Evolutionary conservation across 2,113 vertebrate species (phyloP), one percentile per base, ranked within the genome.

Genomic region (Pteruthius melanotis): DNA sequence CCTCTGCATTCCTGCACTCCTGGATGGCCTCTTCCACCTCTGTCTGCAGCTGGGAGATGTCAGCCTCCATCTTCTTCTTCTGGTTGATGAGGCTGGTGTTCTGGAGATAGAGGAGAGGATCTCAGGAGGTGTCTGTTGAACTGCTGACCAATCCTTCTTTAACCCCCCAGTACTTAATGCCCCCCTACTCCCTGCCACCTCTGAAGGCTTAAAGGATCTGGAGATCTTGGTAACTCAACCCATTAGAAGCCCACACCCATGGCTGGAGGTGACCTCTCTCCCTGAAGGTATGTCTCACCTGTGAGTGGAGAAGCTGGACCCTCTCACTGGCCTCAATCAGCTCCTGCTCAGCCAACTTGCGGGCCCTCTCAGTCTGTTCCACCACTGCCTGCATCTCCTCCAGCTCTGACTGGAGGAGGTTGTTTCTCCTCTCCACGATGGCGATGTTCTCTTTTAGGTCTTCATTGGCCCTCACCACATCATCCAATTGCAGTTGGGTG

Each of bases 291-390:
- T 16, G 27, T 75, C 33, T 89, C 30, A 98, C 99, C 98, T 99
- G 99, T 9, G 99, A 98, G 83, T 99, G 99, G 68, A 99, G 98
- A 26, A 99, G 98, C 96, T 99, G 99, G 79, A 99, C 99, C 40
- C 99, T 98, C 95, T 99, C 99, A 1, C 96, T 98, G 90, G 98
- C 98, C 57, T 99, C 99, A 3, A 96, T 97, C 68, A 99, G 97
- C 70, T 99, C 99, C 95, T 99, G 98, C 77, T 99, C 99, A 0
- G 98, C 98, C 89, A 99, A 74, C 61, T 98, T 99, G 4, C 98
- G 98, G 2, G 97, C 98, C 15, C 98, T 91, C 20, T 99, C 99
- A 0, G 98, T 99, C 95, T 99, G 99, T 78, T 99, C 99, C 7
- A 98, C 90, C 22, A 98, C 95, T 0, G 98, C 98, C 14, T 93